phyloP scores from a whole-genome alignment of 2,888 invertebrate genomes.

The Leptinotarsa rubiginosa region DNA sequence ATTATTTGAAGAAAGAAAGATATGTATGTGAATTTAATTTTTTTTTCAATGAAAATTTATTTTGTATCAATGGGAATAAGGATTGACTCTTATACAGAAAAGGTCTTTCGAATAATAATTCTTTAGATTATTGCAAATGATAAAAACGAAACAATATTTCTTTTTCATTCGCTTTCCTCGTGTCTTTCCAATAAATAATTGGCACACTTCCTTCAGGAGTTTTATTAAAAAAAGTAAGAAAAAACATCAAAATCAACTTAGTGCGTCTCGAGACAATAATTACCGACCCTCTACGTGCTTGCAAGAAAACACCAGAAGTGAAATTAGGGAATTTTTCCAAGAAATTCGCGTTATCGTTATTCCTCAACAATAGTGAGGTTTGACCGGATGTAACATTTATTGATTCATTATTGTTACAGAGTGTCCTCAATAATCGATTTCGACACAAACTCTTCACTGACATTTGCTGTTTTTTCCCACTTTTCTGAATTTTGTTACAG shows the following conservation, averaged over 20 bases:
- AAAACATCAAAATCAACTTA: conserved; percentile 42
- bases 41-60: too few species aligned
- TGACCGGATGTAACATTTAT: neutral
- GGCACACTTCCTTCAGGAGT: conserved; percentile 31
- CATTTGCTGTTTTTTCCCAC: too few species aligned
- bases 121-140: too few species aligned
- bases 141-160: neutral
- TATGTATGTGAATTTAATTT: too few species aligned
- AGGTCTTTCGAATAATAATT: too few species aligned
- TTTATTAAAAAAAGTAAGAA: conserved; percentile 25
- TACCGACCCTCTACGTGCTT: conserved; percentile 40
- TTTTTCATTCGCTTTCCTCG: conserved; percentile 17
- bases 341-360: conserved; percentile 7
- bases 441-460: too few species aligned
- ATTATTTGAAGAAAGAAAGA: too few species aligned
- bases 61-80: too few species aligned
- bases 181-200: conserved; percentile 39
- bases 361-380: neutral
- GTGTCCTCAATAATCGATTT: neutral
- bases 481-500: too few species aligned
- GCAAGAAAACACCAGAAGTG: conserved; percentile 36
- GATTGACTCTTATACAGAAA: too few species aligned
- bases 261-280: conserved; percentile 41
- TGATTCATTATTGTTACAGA: neutral
- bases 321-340: conserved; percentile 34